A percentile compares a stretch with the other conserved stretches of the same genome.
These are phyloP conservation scores for Harpalus rufipes DNA, from an alignment of 2,888 invertebrate genomes.

Conservation along the genomic window DNA sequence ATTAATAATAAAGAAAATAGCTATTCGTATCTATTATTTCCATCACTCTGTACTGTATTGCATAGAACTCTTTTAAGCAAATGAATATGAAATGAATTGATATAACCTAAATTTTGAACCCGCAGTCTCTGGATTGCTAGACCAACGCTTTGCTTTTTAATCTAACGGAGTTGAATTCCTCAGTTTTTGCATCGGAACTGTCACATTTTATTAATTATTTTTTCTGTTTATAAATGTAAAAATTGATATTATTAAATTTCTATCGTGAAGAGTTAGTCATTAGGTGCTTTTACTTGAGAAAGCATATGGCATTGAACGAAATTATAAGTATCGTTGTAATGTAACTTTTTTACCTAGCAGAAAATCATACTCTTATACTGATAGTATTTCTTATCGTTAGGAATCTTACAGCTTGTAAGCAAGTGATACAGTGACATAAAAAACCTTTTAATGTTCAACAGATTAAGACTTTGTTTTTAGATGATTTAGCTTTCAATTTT, in stretches of 20 bases:
- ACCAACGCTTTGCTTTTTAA: too few species aligned
- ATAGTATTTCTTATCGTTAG: slow-evolving; percentile 12
- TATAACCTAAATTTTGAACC: too few species aligned
- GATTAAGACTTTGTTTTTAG: background rate
- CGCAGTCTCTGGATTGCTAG: too few species aligned
- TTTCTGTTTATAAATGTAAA: background rate
- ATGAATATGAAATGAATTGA: too few species aligned
- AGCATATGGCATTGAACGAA: slow-evolving; percentile 9
- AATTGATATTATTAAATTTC: slow-evolving; percentile 30
- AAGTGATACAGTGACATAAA: slow-evolving; percentile 44
- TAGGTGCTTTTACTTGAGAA: slow-evolving; percentile 24
- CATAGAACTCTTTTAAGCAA: too few species aligned
- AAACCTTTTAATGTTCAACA: slow-evolving; percentile 4
- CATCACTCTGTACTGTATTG: too few species aligned
- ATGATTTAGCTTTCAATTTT: slow-evolving; percentile 30
- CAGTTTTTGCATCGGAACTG: too few species aligned
- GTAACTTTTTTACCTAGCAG: slow-evolving; percentile 15
- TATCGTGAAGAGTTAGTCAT: background rate
- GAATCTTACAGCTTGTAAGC: slow-evolving; percentile 37
- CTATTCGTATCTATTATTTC: too few species aligned
- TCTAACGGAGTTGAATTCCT: too few species aligned
- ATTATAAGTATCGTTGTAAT: slow-evolving; percentile 20
- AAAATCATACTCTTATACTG: slow-evolving; percentile 9
- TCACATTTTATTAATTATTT: too few species aligned
- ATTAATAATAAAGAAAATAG: too few species aligned